Evolutionary conservation across 2,888 invertebrate species (phyloP), one percentile per base, ranked within the genome.

Genomic region (Napeogenes inachia): DNA sequence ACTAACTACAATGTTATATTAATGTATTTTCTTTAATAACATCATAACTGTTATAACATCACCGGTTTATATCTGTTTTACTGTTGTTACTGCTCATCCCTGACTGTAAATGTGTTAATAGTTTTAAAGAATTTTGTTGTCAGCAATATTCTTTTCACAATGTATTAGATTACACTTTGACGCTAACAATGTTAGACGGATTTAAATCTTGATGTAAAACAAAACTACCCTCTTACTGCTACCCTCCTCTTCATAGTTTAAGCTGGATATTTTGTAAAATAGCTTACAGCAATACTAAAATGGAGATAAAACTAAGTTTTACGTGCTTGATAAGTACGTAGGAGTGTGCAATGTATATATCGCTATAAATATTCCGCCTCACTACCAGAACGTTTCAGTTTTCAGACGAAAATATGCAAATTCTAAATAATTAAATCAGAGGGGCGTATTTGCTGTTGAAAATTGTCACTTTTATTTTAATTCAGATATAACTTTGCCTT

Each of bases 381-480:
- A 45, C 35, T 55, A 61, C 57, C 63, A 63, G 53, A 61, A 56
- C 61, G 58, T 58, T 61, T 59, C 59, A 59, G 54, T 62, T 64
- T 62, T 57, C 64, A 61, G 50, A 57, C 35, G 76, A 73, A 79
- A 82, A 80, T 82, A 86, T 87, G 85, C 81, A 81, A 85, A 86
- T 86, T 75, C 75, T 57, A 67, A 67, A 75, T 83, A 83, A 85
- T 87, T 84, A 85, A 85, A 85, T 84, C 75, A 72, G 69, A 70
- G 71, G 74, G 73, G 77, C 77, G 75, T 78, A 77, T 81, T 79
- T 79, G 75, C 73, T 71, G 75, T 55, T 63, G 72, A 65, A 78
- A 78, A 76, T 75, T 71, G 80, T 77, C 75, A 75, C 75, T 79
- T 63, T 60, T 62, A 64, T 64, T 59, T 45, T 47, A 54, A 21